Evolutionary conservation across 2,888 invertebrate species (phyloP).

Genomic region (Athetis lepigone): DNA sequence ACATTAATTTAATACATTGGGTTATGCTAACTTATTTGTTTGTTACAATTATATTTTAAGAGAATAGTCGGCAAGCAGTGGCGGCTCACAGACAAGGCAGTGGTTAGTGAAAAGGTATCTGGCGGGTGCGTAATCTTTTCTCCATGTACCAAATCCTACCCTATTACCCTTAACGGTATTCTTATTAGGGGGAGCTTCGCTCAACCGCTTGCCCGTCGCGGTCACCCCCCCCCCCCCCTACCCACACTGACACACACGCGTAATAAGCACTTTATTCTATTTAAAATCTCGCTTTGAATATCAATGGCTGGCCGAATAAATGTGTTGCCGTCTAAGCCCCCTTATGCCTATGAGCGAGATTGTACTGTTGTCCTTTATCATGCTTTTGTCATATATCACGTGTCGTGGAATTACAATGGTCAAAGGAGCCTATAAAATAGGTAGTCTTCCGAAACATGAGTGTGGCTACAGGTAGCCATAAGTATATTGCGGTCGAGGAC

Average conservation of each 20-base stretch:
- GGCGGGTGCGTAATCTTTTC: constrained; percentile 74
- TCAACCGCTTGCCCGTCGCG: constrained; percentile 60
- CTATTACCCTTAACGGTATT: constrained; percentile 77
- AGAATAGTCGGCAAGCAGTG: constrained; percentile 57
- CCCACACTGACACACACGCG: constrained; percentile 62
- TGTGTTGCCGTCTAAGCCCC: constrained; percentile 55
- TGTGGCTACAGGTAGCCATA: constrained; percentile 7
- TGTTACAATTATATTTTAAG: constrained; percentile 52
- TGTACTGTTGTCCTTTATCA: constrained; percentile 8
- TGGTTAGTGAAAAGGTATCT: constrained; percentile 70
- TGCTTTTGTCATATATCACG: constrained; percentile 27
- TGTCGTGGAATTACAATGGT: constrained; percentile 11
- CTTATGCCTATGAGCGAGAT: constrained; percentile 2
- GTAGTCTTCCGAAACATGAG: neutral
- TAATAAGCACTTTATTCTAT: constrained; percentile 72
- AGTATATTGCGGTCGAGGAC: constrained; percentile 31
- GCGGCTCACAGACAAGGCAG: constrained; percentile 58
- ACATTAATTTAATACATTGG: constrained; percentile 43
- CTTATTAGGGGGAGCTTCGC: constrained; percentile 71
- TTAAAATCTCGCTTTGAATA: constrained; percentile 76
- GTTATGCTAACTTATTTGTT: constrained; percentile 53
- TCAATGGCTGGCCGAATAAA: constrained; percentile 69
- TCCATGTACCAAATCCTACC: constrained; percentile 76
- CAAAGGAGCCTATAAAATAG: neutral
- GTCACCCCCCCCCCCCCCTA: constrained; percentile 35